Conservation (phyloP, 2,888 invertebrate species). For the Fragum sueziense region DNA sequence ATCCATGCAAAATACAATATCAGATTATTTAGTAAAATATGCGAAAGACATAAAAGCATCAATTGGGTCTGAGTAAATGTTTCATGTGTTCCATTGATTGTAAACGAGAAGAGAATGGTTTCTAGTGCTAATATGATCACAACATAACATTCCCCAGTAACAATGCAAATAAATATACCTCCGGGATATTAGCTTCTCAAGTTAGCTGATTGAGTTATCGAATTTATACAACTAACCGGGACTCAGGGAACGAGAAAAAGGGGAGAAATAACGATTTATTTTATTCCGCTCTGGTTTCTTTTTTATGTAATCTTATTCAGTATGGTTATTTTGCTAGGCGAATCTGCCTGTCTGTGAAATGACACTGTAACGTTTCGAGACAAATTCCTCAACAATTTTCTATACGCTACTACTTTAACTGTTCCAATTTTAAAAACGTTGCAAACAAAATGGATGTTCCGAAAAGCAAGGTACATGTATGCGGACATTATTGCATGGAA, state of each 20-base stretch:
- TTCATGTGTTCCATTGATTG: constrained; percentile 1
- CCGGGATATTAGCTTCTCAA: constrained; percentile 10
- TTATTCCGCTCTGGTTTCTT: background rate
- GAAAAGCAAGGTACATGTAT: too few species aligned
- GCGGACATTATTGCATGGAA: too few species aligned
- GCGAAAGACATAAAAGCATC: background rate
- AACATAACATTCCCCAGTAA: constrained; percentile 9
- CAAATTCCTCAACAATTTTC: too few species aligned
- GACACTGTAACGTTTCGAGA: too few species aligned
- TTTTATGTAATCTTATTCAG: too few species aligned
- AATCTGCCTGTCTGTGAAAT: too few species aligned
- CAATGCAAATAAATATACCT: constrained; percentile 17
- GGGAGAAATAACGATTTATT: background rate
- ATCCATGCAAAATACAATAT: too few species aligned
- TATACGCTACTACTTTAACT: too few species aligned
- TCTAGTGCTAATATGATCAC: constrained; percentile 13
- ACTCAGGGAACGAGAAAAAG: constrained; percentile 3
- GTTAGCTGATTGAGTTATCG: constrained; percentile 19
- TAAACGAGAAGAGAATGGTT: constrained; percentile 8
- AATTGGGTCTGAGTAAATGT: background rate
- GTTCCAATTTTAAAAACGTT: too few species aligned
- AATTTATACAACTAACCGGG: constrained; percentile 12
- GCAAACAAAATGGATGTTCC: too few species aligned
- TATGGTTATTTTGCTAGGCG: too few species aligned
- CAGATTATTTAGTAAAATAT: background rate